Base-by-base conservation (phyloP, 2,888 invertebrate genomes). In the Myathropa florea region DNA sequence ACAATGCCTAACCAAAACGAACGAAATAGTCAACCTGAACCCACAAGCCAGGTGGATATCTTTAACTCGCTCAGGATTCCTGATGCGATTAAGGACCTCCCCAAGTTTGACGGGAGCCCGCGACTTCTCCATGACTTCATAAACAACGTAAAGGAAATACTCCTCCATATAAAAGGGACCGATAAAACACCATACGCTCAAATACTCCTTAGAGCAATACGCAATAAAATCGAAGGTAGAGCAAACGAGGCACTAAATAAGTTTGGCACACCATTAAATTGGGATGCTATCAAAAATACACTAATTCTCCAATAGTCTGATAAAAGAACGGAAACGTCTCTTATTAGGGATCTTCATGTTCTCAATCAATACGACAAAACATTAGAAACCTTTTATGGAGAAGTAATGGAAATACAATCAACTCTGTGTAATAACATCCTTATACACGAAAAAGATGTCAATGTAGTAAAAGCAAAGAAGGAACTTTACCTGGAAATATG, bases 341-440 rank as follows among this genome's bases (percentile, higher is more conserved):
- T 88, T 9, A 86, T 89, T 14, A 67, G 80, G 28, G 88, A 89
- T 28, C 59, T 88, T 2, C 89, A 88, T 36, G 55, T 46, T 9
- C 14, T 83, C 7, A 80, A 53, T 24, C 88, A 89, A 65, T n/a
- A 14, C 0, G 53, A 63, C 9, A 83, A 83, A 70, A 65, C 79
- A 10, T 57, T 89, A 3, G 88, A 89, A 85, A 23, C 46, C 21
- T 89, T 88, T 57, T 88, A 89, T 28, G 70, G 88, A 14, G 70
- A 88, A 75, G 82, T 89, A 9, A 88, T 88, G 3, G 89, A 89
- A 77, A 86, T 89, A 10, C 83, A 88, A 24, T 60, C 89, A 4
- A 71, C 89, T 0, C 30, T 89, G n/a, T 72, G 46, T 0, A 89
- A 89, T 30, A 84, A 88, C 57, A 60, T 89, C 0, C 60, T 85